Evolutionary conservation across 2,113 vertebrate genomes (phyloP).

Genomic region (Steatornis caripensis): DNA sequence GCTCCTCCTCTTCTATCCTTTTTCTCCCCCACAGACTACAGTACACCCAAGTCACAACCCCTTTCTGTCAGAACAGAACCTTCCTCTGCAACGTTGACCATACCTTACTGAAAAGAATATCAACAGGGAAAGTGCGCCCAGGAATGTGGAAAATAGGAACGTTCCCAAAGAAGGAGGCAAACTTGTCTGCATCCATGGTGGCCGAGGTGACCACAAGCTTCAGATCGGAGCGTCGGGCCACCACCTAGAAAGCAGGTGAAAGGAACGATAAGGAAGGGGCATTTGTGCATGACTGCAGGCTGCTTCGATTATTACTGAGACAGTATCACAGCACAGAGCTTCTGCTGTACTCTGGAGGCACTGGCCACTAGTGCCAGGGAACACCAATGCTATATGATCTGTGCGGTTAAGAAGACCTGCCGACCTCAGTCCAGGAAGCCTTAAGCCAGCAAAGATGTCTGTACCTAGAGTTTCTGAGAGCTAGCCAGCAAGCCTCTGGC

Average conservation of each 20-base stretch:
- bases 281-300: neutral
- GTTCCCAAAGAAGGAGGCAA: conserved; percentile 95
- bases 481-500: neutral
- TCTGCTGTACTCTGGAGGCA: neutral
- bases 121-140: conserved; percentile 95
- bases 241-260: conserved; percentile 78
- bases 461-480: neutral
- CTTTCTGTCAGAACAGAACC: neutral
- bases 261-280: neutral
- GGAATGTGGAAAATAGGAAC: conserved; percentile 98
- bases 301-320: neutral
- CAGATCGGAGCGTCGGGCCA: conserved; percentile 91
- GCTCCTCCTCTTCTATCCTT: neutral
- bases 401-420: neutral
- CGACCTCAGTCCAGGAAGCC: neutral
- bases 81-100: neutral
- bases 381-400: neutral
- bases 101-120: conserved; percentile 98
- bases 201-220: conserved; percentile 97
- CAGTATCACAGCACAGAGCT: neutral
- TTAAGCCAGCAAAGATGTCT: neutral
- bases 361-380: neutral
- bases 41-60: neutral
- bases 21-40: neutral
- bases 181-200: conserved; percentile 98